Percentiles rank a stretch among this genome's conserved stretches.
Conservation (phyloP, 2,888 invertebrate species). For the Prosopocoilus inquinatus region DNA sequence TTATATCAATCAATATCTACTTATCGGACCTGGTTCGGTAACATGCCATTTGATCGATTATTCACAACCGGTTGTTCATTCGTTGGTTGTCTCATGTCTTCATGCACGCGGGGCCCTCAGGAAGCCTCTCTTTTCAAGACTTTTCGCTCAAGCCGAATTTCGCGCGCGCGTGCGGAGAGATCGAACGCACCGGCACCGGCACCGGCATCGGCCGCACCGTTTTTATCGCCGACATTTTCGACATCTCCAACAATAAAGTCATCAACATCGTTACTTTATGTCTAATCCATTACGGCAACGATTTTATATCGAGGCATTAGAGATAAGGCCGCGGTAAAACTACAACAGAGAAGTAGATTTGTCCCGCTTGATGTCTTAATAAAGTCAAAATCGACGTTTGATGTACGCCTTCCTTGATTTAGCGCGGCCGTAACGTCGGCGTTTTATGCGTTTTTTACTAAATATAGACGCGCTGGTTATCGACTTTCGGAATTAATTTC, state of each 20-base stretch:
- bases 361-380: background rate
- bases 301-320: background rate
- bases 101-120: too few relatives aligned
- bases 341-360: background rate
- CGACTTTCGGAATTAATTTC: background rate
- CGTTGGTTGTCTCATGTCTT: background rate
- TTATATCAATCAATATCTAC: slow-evolving; percentile 34
- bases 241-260: too few relatives aligned
- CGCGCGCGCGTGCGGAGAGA: too few relatives aligned
- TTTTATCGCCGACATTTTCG: background rate
- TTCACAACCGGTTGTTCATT: slow-evolving; percentile 26
- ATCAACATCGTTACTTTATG: background rate
- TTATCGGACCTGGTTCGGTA: slow-evolving; percentile 25
- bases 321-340: background rate
- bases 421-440: background rate
- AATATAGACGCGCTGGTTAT: background rate
- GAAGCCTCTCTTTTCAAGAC: too few relatives aligned
- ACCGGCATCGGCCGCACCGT: too few relatives aligned
- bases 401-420: background rate
- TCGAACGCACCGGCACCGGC: too few relatives aligned
- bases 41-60: slow-evolving; percentile 32
- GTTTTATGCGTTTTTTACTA: background rate
- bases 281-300: background rate
- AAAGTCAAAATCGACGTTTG: background rate
- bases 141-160: too few relatives aligned